Conservation (phyloP, 2,888 invertebrate genomes). For the Hirtodrosophila duncani region DNA sequence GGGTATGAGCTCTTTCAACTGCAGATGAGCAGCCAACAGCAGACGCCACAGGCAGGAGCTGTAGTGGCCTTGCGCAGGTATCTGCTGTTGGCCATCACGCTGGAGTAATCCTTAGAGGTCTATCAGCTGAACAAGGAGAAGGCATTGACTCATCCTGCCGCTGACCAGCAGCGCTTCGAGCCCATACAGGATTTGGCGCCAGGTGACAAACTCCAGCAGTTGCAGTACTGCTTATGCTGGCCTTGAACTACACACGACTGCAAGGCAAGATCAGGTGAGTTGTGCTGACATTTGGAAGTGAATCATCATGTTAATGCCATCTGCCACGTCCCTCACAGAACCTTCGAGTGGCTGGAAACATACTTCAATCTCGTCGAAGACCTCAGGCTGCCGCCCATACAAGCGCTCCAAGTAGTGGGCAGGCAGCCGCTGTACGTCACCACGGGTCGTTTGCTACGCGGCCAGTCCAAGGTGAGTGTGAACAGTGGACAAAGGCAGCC, state of each 20-base stretch:
- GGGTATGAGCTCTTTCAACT: conserved; percentile 70
- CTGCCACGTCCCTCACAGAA: conserved; percentile 57
- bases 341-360: conserved; percentile 72
- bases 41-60: conserved; percentile 49
- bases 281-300: neutral
- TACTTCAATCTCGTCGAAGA: conserved; percentile 73
- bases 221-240: conserved; percentile 64
- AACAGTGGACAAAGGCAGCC: neutral
- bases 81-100: conserved; percentile 61
- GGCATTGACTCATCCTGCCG: conserved; percentile 34
- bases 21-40: conserved; percentile 46
- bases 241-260: conserved; percentile 53
- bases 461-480: conserved; percentile 53
- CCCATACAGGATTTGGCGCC: conserved; percentile 71
- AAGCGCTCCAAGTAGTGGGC: conserved; percentile 60
- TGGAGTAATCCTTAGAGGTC: conserved; percentile 66
- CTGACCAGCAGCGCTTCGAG: conserved; percentile 43
- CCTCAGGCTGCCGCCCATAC: conserved; percentile 56
- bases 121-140: conserved; percentile 62
- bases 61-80: conserved; percentile 69
- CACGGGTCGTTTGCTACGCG: conserved; percentile 49
- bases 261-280: conserved; percentile 54
- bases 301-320: too few relatives aligned
- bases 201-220: conserved; percentile 49
- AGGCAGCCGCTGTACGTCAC: conserved; percentile 57